These are phyloP conservation scores for Drosophila picticornis DNA, from an alignment of 2,888 invertebrate species.

Conservation along the genomic window DNA sequence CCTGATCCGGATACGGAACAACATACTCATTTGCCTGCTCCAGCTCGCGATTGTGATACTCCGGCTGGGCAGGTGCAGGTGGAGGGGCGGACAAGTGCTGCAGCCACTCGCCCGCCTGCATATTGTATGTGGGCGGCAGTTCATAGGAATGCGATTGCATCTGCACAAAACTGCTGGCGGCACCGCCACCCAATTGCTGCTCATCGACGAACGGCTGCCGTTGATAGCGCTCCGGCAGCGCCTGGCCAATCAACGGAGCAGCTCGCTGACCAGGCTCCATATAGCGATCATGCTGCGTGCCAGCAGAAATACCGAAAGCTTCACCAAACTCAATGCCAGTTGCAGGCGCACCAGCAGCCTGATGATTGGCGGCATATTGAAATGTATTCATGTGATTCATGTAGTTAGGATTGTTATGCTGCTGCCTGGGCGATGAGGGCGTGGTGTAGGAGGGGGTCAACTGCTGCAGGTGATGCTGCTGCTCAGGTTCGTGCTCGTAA, in stretches of 20 bases:
- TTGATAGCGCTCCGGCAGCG: slow-evolving; percentile 55
- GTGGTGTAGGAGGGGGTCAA: not conserved
- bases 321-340: slow-evolving; percentile 37
- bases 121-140: slow-evolving; percentile 49
- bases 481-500: slow-evolving; percentile 30
- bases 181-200: slow-evolving; percentile 12
- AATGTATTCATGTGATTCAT: slow-evolving; percentile 25
- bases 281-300: slow-evolving; percentile 43
- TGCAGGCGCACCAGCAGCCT: slow-evolving; percentile 33
- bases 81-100: slow-evolving; percentile 10
- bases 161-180: slow-evolving; percentile 42
- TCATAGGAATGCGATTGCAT: slow-evolving; percentile 71
- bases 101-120: slow-evolving; percentile 30
- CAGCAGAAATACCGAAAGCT: slow-evolving; percentile 44
- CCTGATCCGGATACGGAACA: not conserved
- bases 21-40: not conserved
- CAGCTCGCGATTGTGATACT: slow-evolving; percentile 11
- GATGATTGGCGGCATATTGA: slow-evolving; percentile 44
- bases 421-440: not conserved
- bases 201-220: slow-evolving; percentile 40
- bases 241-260: slow-evolving; percentile 49
- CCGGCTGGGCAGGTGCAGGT: slow-evolving; percentile 11
- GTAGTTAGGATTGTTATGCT: slow-evolving; percentile 15
- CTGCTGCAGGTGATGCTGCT: slow-evolving; percentile 21
- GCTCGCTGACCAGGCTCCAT: slow-evolving; percentile 43